Conservation (phyloP, 2,113 vertebrate genomes). For the Zosterops lateralis region DNA sequence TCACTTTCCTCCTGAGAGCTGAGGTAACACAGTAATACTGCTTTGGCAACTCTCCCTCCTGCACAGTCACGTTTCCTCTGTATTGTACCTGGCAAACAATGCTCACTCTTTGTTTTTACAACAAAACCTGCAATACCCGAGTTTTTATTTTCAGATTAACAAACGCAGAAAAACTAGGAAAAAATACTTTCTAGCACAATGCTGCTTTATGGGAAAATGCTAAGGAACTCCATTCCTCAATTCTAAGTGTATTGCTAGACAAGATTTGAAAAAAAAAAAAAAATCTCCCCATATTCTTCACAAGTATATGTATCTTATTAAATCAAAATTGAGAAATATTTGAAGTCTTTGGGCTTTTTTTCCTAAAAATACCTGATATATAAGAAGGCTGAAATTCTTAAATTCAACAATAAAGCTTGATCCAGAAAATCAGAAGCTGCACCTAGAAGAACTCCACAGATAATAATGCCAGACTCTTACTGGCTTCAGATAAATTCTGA, state of each 20-base stretch:
- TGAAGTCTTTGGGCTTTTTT: rapidly evolving
- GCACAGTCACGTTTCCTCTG: constrained; percentile 46
- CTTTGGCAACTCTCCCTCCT: constrained; percentile 3
- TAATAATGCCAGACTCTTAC: neutral
- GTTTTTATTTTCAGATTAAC: neutral
- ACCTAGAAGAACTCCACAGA: neutral
- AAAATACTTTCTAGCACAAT: neutral
- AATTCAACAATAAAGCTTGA: neutral
- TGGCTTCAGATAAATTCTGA: neutral
- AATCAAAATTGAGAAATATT: neutral
- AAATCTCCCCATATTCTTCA: neutral
- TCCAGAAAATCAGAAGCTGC: neutral
- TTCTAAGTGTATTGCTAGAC: neutral
- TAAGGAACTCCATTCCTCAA: neutral
- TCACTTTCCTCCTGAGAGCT: neutral
- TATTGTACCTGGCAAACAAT: constrained; percentile 61
- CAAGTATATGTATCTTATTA: neutral
- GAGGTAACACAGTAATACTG: neutral
- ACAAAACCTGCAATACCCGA: neutral
- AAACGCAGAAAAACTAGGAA: neutral
- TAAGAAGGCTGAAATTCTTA: neutral
- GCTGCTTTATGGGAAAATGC: neutral
- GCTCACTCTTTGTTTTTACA: neutral
- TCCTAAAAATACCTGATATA: rapidly evolving
- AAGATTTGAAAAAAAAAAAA: neutral